Evolutionary conservation across 2,888 invertebrate species (phyloP).

Genomic region (Phasia obesa): DNA sequence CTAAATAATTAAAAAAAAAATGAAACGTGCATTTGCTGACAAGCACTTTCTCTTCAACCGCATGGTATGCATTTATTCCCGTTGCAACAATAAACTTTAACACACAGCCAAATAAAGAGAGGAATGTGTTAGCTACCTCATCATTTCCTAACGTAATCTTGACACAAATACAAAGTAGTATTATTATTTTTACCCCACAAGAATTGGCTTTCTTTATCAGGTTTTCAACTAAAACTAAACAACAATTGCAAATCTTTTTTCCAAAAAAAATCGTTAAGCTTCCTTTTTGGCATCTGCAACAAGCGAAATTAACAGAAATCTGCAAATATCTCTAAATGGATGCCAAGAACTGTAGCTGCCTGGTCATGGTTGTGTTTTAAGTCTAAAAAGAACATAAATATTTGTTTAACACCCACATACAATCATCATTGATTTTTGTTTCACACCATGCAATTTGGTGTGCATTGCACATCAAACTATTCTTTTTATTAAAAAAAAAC

Average conservation of each 20-base stretch:
- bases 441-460: neutral
- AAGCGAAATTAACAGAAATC: conserved; percentile 24
- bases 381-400: conserved; percentile 12
- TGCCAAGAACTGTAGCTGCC: conserved; percentile 6
- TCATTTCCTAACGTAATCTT: conserved; percentile 36
- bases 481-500: too few relatives aligned
- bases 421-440: conserved; percentile 23
- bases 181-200: conserved; percentile 42
- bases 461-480: neutral
- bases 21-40: neutral
- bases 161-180: conserved; percentile 62
- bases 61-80: neutral
- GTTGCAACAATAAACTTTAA: neutral
- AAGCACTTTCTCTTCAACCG: neutral
- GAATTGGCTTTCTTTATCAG: conserved; percentile 24
- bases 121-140: conserved; percentile 49
- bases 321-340: conserved; percentile 32
- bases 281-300: conserved; percentile 25
- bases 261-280: conserved; percentile 41
- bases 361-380: conserved; percentile 15
- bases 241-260: conserved; percentile 25
- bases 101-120: conserved; percentile 3
- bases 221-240: conserved; percentile 26
- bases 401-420: conserved; percentile 60
- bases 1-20: neutral